phyloP scores from a whole-genome alignment of 92 coral and sea anemone species.

The Phenganax marumi region DNA sequence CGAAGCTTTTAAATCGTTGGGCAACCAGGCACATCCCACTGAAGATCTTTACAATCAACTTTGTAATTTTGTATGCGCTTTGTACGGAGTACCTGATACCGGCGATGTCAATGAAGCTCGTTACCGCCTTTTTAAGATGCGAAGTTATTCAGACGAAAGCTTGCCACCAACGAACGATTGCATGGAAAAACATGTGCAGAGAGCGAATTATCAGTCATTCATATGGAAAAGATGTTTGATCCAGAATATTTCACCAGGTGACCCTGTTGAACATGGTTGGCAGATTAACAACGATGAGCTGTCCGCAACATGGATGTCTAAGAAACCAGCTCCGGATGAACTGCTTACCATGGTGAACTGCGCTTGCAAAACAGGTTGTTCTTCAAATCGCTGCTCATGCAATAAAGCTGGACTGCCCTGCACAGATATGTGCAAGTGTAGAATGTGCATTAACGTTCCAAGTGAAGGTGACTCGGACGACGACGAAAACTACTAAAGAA shows the following conservation, averaged over 20 bases:
- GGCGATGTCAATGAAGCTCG: constrained; percentile 27
- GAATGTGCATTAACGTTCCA: not conserved
- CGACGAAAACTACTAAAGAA: not conserved
- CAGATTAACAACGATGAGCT: not conserved
- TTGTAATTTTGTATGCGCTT: constrained; percentile 21
- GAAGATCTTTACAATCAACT: not conserved
- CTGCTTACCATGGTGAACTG: not conserved
- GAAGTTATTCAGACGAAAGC: constrained; percentile 2
- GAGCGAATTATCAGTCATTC: constrained; percentile 18
- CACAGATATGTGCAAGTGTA: constrained; percentile 19
- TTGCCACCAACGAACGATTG: not conserved
- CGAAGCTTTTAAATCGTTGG: not conserved
- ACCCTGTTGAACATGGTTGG: constrained; percentile 5
- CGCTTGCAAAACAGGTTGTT: constrained; percentile 3
- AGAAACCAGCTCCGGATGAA: not conserved
- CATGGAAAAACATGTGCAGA: not conserved
- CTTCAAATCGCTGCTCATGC: not conserved
- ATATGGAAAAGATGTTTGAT: not conserved
- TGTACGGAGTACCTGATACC: constrained; percentile 11
- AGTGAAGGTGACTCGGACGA: not conserved
- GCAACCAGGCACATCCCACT: not conserved
- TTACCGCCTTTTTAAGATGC: constrained; percentile 29
- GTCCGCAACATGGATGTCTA: not conserved
- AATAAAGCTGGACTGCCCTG: not conserved
- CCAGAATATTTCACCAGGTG: not conserved